Base-by-base conservation (phyloP, 2,888 invertebrate species). In the Gymnosoma rotundatum region DNA sequence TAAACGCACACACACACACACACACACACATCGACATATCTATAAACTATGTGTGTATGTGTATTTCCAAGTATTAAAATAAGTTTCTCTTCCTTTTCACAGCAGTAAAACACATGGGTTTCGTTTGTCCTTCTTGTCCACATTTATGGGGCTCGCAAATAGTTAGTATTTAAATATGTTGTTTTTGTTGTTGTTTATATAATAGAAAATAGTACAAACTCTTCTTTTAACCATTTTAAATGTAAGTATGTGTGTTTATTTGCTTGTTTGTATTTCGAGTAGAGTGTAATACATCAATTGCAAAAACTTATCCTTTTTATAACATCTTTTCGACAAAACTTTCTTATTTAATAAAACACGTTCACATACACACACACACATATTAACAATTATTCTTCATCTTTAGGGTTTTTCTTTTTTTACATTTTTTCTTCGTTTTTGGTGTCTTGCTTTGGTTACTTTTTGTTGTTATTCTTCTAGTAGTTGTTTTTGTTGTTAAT, bases 251-350 rank as follows among this genome's bases (percentile, higher is more conserved):
- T 70, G 12, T 74, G 38, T 63, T 4, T 61, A 21, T 20, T 0
- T 64, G 20, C 61, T 12, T 52, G 21, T 69, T 60, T 76, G 64
- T 66, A 54, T 76, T 66, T 32, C 75, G 70, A 56, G 75, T 63
- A 52, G 69, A 60, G 58, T 89, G 90, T 90, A 90, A 90, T 90
- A 90, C 90, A 90, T 90, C 90, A 90, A 90, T 90, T 90, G 90
- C 91, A 90, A 91, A 90, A 90, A 90, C 88, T 89, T 90, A 91
- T 90, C 88, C 91, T 89, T 88, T 90, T 84, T 76, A 58, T 67
- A 76, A 76, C 50, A 83, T 84, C 80, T 81, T 74, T 78, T 81
- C 78, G 54, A 54, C 61, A 66, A 83, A 82, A 83, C 70, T 82
- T 82, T 76, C 75, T 76, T 79, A 25, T 21, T 73, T 64, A 70